phyloP scores from a whole-genome alignment of 2,797 vertebrate genomes.

The Phoxinus dragarum region DNA sequence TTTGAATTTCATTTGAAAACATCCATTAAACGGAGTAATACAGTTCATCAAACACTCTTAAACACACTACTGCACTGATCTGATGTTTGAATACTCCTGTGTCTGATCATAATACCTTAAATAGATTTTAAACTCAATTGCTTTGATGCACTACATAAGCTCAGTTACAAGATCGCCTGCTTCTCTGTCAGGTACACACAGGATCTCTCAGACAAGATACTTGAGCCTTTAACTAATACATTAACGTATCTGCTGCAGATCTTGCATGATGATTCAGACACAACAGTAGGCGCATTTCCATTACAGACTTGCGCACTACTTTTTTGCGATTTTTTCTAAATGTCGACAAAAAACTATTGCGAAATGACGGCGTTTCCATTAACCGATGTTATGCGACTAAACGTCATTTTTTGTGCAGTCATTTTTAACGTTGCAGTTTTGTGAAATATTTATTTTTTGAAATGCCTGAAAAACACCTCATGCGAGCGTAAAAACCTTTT shows the following conservation, averaged over 20 bases:
- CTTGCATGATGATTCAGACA: too few relatives aligned
- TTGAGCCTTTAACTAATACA: background rate
- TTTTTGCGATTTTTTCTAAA: too few relatives aligned
- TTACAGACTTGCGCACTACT: too few relatives aligned
- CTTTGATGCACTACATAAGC: background rate
- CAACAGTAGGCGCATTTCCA: too few relatives aligned
- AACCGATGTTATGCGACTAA: too few relatives aligned
- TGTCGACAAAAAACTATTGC: too few relatives aligned
- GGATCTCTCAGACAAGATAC: background rate
- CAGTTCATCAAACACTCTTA: background rate
- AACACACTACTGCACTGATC: background rate
- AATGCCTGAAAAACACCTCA: too few relatives aligned
- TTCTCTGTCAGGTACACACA: background rate
- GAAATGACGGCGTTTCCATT: too few relatives aligned
- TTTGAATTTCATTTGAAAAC: background rate
- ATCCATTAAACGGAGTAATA: background rate
- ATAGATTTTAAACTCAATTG: background rate
- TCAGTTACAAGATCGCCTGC: background rate
- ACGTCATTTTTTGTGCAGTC: too few relatives aligned
- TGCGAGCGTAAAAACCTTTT: too few relatives aligned
- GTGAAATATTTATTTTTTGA: too few relatives aligned
- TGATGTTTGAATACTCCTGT: background rate
- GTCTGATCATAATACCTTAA: background rate
- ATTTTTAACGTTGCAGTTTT: too few relatives aligned
- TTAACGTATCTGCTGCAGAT: slow-evolving; percentile 22